Percentiles rank a stretch among this genome's conserved stretches.
These are phyloP conservation scores for Lithodes maja DNA, from an alignment of 2,888 invertebrate genomes.

Conservation along the genomic window DNA sequence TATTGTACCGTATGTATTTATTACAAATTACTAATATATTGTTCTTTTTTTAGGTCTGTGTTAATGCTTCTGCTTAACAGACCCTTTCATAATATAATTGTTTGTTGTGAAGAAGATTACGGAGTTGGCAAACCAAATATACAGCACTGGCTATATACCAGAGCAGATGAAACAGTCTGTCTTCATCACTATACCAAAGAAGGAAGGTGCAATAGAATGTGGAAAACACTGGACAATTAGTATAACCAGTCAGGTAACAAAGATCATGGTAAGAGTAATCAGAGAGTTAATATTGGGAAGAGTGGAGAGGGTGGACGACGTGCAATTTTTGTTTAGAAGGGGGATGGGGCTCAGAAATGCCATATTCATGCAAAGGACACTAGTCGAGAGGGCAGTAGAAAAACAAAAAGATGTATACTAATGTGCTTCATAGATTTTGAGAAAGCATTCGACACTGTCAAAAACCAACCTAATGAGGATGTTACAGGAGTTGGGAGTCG, in stretches of 20 bases:
- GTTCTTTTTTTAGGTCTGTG: too few species aligned
- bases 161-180: neutral
- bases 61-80: too few species aligned
- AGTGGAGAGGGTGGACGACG: neutral
- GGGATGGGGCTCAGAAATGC: neutral
- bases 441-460: neutral
- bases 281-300: neutral
- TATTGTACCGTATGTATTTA: too few species aligned
- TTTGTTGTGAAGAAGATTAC: conserved; percentile 6
- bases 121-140: conserved; percentile 9
- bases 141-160: conserved; percentile 3
- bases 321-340: neutral
- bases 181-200: neutral
- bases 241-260: neutral
- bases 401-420: conserved; percentile 9
- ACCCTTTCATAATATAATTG: too few species aligned
- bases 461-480: neutral
- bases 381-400: conserved; percentile 3
- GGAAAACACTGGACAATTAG: neutral
- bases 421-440: neutral
- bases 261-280: neutral
- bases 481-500: too few species aligned
- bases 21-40: too few species aligned
- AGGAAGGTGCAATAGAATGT: conserved; percentile 8
- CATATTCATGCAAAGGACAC: neutral